Conservation (phyloP, 2,888 invertebrate species). For the Pandemis cinnamomeana region DNA sequence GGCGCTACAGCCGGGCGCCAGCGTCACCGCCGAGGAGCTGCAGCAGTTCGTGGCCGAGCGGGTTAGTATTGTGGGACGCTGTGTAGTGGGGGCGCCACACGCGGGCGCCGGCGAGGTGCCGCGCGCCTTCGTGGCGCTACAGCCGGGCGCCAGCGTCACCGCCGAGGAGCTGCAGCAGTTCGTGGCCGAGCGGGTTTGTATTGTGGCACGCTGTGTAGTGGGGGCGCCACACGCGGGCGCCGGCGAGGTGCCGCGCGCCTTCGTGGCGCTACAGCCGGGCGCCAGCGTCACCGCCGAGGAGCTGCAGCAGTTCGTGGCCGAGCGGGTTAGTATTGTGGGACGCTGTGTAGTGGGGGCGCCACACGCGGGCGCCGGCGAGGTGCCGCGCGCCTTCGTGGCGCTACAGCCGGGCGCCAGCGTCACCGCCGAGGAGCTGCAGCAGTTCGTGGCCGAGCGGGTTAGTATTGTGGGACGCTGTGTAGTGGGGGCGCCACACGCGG, state of each 20-base stretch:
- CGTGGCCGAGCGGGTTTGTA: slow-evolving; percentile 79
- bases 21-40: slow-evolving; percentile 83
- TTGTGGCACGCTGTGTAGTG: slow-evolving; percentile 87
- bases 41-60: slow-evolving; percentile 80
- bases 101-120: slow-evolving; percentile 88
- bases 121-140: slow-evolving; percentile 88
- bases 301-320: slow-evolving; percentile 83
- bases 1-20: slow-evolving; percentile 82
- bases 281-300: slow-evolving; percentile 80
- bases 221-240: slow-evolving; percentile 87
- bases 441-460: slow-evolving; percentile 83
- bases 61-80: slow-evolving; percentile 70
- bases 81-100: slow-evolving; percentile 90
- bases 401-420: slow-evolving; percentile 77
- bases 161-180: slow-evolving; percentile 84
- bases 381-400: slow-evolving; percentile 90
- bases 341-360: slow-evolving; percentile 91
- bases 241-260: slow-evolving; percentile 91
- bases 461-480: slow-evolving; percentile 87
- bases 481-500: slow-evolving; percentile 87
- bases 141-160: slow-evolving; percentile 76
- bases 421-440: slow-evolving; percentile 83
- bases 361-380: slow-evolving; percentile 87
- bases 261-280: slow-evolving; percentile 86
- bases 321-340: slow-evolving; percentile 82